These are phyloP conservation scores for Styela clava DNA, from an alignment of 23 tunicate genomes.

Conservation along the genomic window DNA sequence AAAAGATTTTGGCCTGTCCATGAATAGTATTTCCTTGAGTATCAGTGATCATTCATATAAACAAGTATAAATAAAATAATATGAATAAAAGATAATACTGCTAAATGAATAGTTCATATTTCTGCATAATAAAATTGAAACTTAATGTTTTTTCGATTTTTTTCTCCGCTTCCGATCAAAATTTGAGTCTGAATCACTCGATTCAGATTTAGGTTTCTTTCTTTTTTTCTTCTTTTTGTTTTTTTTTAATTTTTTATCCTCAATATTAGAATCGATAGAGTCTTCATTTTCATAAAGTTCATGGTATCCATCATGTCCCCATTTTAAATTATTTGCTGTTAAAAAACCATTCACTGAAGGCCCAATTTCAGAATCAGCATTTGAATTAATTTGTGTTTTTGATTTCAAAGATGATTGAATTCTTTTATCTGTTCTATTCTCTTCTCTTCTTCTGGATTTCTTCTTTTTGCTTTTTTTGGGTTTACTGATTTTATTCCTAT, in stretches of 20 bases:
- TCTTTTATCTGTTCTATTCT: neutral
- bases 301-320: conserved; percentile 32
- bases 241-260: neutral
- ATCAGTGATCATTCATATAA: no score
- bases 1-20: no score
- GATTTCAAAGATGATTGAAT: neutral
- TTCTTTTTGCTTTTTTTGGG: neutral
- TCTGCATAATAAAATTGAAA: no score
- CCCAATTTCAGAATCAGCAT: neutral
- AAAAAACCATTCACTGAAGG: neutral
- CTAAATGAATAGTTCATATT: no score
- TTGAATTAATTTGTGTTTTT: neutral
- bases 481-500: no score
- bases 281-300: conserved; percentile 6
- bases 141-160: no score
- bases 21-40: no score
- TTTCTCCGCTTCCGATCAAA: neutral
- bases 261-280: neutral
- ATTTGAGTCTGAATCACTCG: neutral
- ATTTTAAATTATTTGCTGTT: neutral
- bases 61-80: no score
- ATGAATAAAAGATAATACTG: no score
- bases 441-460: neutral
- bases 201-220: neutral
- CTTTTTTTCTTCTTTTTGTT: neutral